phyloP scores from a whole-genome alignment of 2,797 vertebrate species.

The Ciconia nigra region DNA sequence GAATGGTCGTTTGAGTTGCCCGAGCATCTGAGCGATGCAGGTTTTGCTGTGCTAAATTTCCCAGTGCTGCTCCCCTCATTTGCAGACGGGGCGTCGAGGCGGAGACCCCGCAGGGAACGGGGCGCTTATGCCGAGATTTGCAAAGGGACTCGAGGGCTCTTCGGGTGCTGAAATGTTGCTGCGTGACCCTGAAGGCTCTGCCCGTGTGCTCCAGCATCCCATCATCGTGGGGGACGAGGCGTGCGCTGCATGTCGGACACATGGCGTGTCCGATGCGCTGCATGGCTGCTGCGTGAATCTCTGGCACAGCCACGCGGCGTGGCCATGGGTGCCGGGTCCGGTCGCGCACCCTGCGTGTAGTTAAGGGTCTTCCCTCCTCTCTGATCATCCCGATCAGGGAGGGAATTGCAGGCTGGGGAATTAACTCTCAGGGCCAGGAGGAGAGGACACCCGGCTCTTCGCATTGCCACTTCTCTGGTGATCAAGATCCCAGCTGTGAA shows the following conservation, averaged over 20 bases:
- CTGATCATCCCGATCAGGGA: neutral
- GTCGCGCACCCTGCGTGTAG: accelerated
- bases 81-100: accelerated
- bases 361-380: neutral
- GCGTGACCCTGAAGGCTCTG: neutral
- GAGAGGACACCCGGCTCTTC: neutral
- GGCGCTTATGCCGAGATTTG: accelerated
- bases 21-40: accelerated
- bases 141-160: neutral
- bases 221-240: accelerated
- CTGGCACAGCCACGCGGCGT: accelerated
- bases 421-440: neutral
- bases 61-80: accelerated
- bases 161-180: neutral
- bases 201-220: neutral
- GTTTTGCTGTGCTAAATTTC: neutral
- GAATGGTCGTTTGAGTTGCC: accelerated
- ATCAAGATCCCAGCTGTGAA: neutral
- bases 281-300: accelerated
- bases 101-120: neutral
- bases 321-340: accelerated
- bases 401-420: neutral
- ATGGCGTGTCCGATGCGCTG: accelerated
- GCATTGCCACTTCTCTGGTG: accelerated
- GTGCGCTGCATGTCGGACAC: accelerated